Percentiles rank a stretch among this genome's conserved stretches.
These are phyloP conservation scores for Bombus difficillimus DNA, from an alignment of 1,140 invertebrate species.

Conservation along the genomic window DNA sequence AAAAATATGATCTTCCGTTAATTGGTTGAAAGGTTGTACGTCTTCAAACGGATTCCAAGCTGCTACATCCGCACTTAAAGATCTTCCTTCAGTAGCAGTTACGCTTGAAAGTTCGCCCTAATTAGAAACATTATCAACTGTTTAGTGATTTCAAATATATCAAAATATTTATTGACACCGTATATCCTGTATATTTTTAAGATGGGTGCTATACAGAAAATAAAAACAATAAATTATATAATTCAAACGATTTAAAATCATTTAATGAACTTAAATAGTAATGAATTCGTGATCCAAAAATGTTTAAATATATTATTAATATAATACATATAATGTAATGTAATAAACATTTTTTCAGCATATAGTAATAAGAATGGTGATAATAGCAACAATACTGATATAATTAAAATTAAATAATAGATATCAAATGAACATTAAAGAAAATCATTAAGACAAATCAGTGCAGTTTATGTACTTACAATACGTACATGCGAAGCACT, in stretches of 20 bases:
- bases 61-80: constrained; percentile 85
- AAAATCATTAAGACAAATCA: constrained; percentile 73
- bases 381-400: not conserved
- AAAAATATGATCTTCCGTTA: constrained; percentile 93
- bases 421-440: constrained; percentile 36
- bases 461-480: constrained; percentile 82
- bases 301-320: not conserved
- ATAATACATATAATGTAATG: not conserved
- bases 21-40: constrained; percentile 87
- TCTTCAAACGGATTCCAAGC: constrained; percentile 94
- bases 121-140: constrained; percentile 25
- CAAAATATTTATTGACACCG: not conserved
- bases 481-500: constrained; percentile 83
- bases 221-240: not conserved
- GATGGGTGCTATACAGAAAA: not conserved
- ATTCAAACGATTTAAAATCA: not conserved
- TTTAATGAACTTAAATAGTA: not conserved
- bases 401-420: constrained; percentile 19
- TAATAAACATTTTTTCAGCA: not conserved
- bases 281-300: not conserved
- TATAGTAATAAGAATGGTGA: not conserved
- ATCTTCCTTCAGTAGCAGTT: constrained; percentile 82
- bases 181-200: not conserved
- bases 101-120: constrained; percentile 81
- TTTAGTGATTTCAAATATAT: not conserved